Evolutionary conservation across 2,888 invertebrate genomes (phyloP), one percentile per base, ranked within the genome.

Genomic region (Rhabditoides inermis): DNA sequence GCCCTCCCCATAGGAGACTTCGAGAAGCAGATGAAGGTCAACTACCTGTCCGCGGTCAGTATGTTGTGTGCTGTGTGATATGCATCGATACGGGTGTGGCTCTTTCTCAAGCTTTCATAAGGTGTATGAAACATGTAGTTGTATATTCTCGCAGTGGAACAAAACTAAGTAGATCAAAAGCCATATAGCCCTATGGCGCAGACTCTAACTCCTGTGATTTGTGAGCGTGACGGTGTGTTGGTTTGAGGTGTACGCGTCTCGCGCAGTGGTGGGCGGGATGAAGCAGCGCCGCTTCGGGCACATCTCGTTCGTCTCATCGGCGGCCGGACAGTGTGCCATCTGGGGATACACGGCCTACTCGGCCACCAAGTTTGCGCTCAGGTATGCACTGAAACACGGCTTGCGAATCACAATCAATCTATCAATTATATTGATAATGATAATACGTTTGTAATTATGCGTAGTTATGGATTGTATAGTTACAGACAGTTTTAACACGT

Each of bases 271-370:
- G 6, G 53, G 53, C 7, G 55, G 57, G 12, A 75, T 76, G 75
- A 72, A 73, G 39, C 36, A 50, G 7, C 52, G 61, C 1, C 51
- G 61, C 25, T 44, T 44, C 18, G 73, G 74, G 3, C 73, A 74
- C 46, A 73, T 75, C 36, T 63, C 68, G 3, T 83, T 94, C 69
- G 85, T 90, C 2, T 86, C 88, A 0, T 92, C 92, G 3, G 86
- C 88, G 78, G 92, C 89, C 44, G 90, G 76, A 3, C 80, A 91
- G 49, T 75, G 82, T 23, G 89, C 88, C 42, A 83, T 99, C 69
- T 98, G 86, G 79, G 98, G 98, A 0, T 88, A 86, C 77, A 85
- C 88, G 45, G 88, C 88, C 0, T 99, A 98, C 78, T 85, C 88
- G 52, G 85, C 87, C 37, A 85, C 88, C 3, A 99, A 99, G 81